Conservation (phyloP, 2,113 vertebrate genomes). For the Sisor rabdophorus region DNA sequence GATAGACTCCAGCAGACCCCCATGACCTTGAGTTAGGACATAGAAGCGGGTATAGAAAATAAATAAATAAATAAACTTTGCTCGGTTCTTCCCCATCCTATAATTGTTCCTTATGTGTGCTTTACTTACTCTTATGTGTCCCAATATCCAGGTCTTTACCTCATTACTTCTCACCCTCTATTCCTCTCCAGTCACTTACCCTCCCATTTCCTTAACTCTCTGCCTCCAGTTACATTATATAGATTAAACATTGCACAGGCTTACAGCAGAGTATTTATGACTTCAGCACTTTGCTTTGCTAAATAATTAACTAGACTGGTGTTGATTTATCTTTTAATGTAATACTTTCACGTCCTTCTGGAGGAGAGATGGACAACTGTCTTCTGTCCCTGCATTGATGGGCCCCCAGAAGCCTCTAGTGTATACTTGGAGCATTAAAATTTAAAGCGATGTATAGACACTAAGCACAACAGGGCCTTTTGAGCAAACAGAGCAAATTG, state of each 20-base stretch:
- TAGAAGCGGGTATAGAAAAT: too few species aligned
- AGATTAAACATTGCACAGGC: slow-evolving; percentile 61
- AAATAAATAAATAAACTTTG: too few species aligned
- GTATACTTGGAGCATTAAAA: slow-evolving; percentile 49
- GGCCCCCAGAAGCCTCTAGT: slow-evolving; percentile 47
- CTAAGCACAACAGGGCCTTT: slow-evolving; percentile 48
- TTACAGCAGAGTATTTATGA: slow-evolving; percentile 56
- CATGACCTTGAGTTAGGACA: too few species aligned
- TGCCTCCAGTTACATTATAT: slow-evolving; percentile 58
- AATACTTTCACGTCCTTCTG: slow-evolving; percentile 59
- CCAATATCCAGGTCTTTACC: slow-evolving; percentile 16
- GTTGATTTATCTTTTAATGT: slow-evolving; percentile 63
- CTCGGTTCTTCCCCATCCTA: too few species aligned
- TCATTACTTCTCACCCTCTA: slow-evolving; percentile 38
- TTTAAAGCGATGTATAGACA: slow-evolving; percentile 52
- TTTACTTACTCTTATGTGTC: slow-evolving; percentile 17
- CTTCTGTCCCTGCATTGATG: slow-evolving; percentile 46
- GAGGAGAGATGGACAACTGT: slow-evolving; percentile 53
- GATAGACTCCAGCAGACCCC: too few species aligned
- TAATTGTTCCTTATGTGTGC: slow-evolving; percentile 17
- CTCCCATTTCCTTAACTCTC: slow-evolving; percentile 27
- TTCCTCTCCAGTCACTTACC: slow-evolving; percentile 23
- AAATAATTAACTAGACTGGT: slow-evolving; percentile 65
- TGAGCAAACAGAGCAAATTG: slow-evolving; percentile 53
- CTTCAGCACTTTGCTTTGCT: slow-evolving; percentile 65